phyloP scores from a whole-genome alignment of 2,888 invertebrate genomes.

The Aspidiotus destructor region DNA sequence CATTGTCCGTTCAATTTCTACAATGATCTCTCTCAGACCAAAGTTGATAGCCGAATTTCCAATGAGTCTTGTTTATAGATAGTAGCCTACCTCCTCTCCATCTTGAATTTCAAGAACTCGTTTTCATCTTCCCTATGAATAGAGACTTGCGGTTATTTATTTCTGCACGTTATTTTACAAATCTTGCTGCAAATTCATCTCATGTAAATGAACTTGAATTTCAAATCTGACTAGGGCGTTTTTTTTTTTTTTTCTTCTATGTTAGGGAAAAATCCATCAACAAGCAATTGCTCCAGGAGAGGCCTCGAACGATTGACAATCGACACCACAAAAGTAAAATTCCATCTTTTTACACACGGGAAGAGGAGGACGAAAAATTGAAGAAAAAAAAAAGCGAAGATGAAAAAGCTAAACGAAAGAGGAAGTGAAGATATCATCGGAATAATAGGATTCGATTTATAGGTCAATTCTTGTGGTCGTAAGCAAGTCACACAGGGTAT shows the following conservation, averaged over 20 bases:
- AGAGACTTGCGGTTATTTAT: too few species aligned
- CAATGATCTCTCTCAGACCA: too few species aligned
- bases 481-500: background rate
- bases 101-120: too few species aligned
- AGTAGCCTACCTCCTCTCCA: too few species aligned
- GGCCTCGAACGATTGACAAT: constrained; percentile 1
- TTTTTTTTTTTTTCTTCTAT: background rate
- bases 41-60: too few species aligned
- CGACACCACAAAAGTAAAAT: constrained; percentile 5
- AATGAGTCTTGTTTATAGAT: too few species aligned
- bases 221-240: background rate
- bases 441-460: constrained; percentile 10
- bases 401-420: background rate
- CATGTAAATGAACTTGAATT: background rate
- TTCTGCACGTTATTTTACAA: too few species aligned
- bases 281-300: constrained; percentile 2
- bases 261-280: background rate
- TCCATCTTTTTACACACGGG: constrained; percentile 4
- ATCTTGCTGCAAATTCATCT: too few species aligned
- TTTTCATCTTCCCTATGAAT: too few species aligned
- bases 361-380: background rate
- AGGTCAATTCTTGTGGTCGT: constrained; percentile 14
- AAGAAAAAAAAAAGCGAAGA: too few species aligned
- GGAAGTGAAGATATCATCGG: background rate
- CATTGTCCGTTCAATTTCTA: too few species aligned